Conservation (phyloP, 1,140 invertebrate species). For the Drosophila pallidifrons region DNA sequence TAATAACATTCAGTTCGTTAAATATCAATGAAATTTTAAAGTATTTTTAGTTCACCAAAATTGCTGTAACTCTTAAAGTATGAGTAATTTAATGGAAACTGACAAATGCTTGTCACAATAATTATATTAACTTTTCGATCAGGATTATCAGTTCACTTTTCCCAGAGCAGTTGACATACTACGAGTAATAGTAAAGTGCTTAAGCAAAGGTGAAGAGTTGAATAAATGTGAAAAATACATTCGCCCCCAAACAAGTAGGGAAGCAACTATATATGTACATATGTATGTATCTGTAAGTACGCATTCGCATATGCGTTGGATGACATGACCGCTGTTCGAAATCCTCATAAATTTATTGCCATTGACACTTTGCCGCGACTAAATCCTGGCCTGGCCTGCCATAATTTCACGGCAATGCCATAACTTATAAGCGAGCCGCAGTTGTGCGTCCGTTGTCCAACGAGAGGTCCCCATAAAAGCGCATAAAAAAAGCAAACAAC, state of each 20-base stretch:
- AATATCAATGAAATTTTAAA: too few species aligned
- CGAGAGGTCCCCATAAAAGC: conserved; percentile 67
- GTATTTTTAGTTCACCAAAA: too few species aligned
- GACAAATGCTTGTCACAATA: too few species aligned
- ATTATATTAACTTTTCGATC: too few species aligned
- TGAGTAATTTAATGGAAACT: too few species aligned
- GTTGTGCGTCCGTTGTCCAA: conserved; percentile 13
- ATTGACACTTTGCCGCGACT: conserved; percentile 73
- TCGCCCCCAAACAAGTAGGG: not conserved
- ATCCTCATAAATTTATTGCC: conserved; percentile 76
- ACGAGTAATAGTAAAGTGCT: not conserved
- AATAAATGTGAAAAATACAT: conserved; percentile 29
- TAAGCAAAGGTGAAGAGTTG: conserved; percentile 40
- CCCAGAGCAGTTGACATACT: too few species aligned
- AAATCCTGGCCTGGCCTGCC: conserved; percentile 56
- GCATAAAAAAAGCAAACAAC: conserved; percentile 68
- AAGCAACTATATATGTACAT: not conserved
- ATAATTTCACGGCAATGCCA: conserved; percentile 61
- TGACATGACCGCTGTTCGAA: conserved; percentile 61
- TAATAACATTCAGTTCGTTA: too few species aligned
- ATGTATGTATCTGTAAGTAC: not conserved
- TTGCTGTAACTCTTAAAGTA: too few species aligned
- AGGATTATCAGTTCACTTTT: too few species aligned
- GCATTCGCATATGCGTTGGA: conserved; percentile 31
- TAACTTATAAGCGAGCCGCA: conserved; percentile 61